A percentile compares a stretch with the other conserved stretches of the same genome.
phyloP scores from a whole-genome alignment of 2,888 invertebrate species.

The Spatulosminthurus flaviceps region DNA sequence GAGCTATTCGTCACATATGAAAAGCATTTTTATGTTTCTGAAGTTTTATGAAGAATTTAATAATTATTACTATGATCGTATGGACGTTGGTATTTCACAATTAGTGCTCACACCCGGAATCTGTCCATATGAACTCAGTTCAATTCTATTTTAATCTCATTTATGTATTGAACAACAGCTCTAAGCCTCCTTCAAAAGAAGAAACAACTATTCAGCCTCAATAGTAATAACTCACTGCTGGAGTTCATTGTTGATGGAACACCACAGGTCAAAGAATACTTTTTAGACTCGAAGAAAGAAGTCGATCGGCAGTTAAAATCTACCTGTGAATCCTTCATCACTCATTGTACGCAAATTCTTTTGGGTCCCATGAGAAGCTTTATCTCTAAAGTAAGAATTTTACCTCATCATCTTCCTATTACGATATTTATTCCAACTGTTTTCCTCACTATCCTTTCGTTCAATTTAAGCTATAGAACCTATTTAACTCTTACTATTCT shows the following conservation, averaged over 20 bases:
- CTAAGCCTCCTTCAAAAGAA: conserved; percentile 73
- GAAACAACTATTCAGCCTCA: conserved; percentile 84
- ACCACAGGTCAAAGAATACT: conserved; percentile 89
- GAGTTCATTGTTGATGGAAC: conserved; percentile 94
- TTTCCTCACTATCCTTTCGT: too few species aligned
- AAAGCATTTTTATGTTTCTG: conserved; percentile 15
- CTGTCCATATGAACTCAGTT: background rate
- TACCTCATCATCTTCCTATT: too few species aligned
- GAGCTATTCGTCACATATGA: background rate
- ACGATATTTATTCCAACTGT: too few species aligned
- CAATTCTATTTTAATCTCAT: conserved; percentile 35
- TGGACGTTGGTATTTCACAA: conserved; percentile 37
- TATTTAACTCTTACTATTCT: too few species aligned
- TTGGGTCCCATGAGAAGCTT: conserved; percentile 79
- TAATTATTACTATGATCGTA: conserved; percentile 6
- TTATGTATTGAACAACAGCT: conserved; percentile 65
- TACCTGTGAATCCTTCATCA: conserved; percentile 89
- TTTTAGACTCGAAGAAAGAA: conserved; percentile 94
- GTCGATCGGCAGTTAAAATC: conserved; percentile 91
- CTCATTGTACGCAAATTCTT: conserved; percentile 78
- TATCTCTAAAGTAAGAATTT: conserved; percentile 75
- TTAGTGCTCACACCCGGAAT: conserved; percentile 27
- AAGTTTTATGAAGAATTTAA: conserved; percentile 9
- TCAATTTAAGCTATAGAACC: too few species aligned
- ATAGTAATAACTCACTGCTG: conserved; percentile 87